Evolutionary conservation across 2,113 vertebrate species (phyloP).

Genomic region (Bos indicus): DNA sequence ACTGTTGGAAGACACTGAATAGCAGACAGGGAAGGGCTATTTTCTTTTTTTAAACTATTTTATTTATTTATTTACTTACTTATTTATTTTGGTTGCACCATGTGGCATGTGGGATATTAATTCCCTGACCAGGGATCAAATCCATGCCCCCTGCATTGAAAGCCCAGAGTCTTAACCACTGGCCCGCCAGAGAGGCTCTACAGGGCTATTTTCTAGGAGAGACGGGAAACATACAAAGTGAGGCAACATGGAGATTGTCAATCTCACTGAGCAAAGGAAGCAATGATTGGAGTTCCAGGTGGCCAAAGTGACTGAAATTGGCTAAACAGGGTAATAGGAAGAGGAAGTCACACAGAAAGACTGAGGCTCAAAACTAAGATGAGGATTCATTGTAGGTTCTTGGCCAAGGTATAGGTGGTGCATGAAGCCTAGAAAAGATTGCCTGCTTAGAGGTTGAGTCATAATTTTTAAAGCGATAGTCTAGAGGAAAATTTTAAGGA

Average conservation of each 20-base stretch:
- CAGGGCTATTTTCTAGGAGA: not conserved
- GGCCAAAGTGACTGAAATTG: not conserved
- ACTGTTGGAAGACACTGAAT: not conserved
- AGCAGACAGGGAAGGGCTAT: not conserved
- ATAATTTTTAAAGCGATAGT: not conserved
- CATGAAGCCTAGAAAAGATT: not conserved
- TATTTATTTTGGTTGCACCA: not conserved
- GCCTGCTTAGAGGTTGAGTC: not conserved
- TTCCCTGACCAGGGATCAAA: not conserved
- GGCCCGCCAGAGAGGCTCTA: rapidly evolving
- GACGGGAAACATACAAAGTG: not conserved
- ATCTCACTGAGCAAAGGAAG: not conserved
- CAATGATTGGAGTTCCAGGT: not conserved
- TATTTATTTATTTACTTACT: not conserved
- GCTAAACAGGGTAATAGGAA: not conserved
- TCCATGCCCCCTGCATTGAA: not conserved
- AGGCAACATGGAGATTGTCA: not conserved
- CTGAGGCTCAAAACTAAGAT: not conserved
- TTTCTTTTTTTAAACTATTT: not conserved
- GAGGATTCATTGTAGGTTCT: not conserved
- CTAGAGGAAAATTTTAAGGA: not conserved
- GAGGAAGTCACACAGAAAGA: not conserved
- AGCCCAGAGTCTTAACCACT: not conserved
- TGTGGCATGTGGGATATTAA: not conserved
- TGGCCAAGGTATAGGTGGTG: not conserved